phyloP scores from a whole-genome alignment of 2,888 invertebrate genomes.

The Idaea straminata region DNA sequence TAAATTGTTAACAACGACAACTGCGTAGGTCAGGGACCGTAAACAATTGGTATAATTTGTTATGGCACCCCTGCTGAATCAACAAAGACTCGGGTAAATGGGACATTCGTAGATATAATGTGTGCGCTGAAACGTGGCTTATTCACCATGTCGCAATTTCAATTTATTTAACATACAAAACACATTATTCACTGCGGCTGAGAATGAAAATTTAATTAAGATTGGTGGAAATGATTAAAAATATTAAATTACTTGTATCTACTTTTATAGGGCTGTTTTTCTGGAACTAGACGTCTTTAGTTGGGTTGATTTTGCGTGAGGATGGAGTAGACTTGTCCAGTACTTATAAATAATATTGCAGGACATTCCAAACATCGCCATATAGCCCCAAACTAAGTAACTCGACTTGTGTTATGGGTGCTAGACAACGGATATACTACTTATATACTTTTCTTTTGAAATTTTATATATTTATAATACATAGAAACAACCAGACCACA shows the following conservation, averaged over 20 bases:
- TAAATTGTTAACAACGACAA: conserved; percentile 16
- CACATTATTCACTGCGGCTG: background rate
- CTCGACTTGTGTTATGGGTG: too few relatives aligned
- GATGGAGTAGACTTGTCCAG: too few relatives aligned
- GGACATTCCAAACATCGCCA: too few relatives aligned
- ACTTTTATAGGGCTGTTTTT: too few relatives aligned
- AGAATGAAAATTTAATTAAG: background rate
- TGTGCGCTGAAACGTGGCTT: conserved; percentile 18
- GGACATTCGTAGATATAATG: conserved; percentile 24
- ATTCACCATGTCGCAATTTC: conserved; percentile 3
- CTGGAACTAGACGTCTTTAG: too few relatives aligned
- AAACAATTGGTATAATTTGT: conserved; percentile 46
- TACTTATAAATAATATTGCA: too few relatives aligned
- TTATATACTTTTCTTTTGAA: too few relatives aligned
- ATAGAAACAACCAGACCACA: too few relatives aligned
- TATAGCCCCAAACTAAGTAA: too few relatives aligned
- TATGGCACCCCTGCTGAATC: conserved; percentile 31
- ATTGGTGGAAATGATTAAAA: background rate
- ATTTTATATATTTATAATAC: too few relatives aligned
- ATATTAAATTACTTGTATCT: background rate
- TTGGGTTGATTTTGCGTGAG: too few relatives aligned
- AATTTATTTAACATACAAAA: background rate
- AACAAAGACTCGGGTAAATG: conserved; percentile 42
- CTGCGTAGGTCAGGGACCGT: conserved; percentile 29
- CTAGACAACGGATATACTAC: too few relatives aligned